Evolutionary conservation across 2,888 invertebrate genomes (phyloP), one percentile per base, ranked within the genome.

Genomic region (Tetragonula carbonaria): DNA sequence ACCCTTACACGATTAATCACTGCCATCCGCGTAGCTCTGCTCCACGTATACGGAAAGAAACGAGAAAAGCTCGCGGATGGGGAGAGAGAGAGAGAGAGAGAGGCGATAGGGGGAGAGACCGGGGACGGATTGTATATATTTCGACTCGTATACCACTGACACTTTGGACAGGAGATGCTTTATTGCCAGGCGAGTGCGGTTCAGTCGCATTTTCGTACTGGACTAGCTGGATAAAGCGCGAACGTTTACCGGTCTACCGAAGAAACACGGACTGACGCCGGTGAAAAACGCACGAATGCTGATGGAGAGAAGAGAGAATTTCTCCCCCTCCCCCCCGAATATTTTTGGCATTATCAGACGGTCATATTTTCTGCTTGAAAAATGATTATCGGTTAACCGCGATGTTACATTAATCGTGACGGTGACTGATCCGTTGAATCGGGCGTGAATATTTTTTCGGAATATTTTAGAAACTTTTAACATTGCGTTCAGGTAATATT

Each of bases 1-100:
- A 85, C 86, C 87, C 84, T 89, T 87, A 84, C 90, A 86, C 91
- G 90, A 91, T 92, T 91, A 92, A 92, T 92, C 91, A 92, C 91
- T 92, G 92, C 89, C 91, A 89, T 87, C 85, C 82, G 55, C 82
- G 82, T 73, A 71, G 85, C 85, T 82, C 78, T 85, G 89, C 65
- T 79, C 80, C 72, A 72, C 80, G 70, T 80, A 45, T 45, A 62
- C 71, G 76, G 78, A 83, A 88, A 86, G 89, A 86, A 88, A 90
- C 82, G 84, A 71, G 87, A 81, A 88, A 87, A 83, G 78, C 80
- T 74, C 78, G 65, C 62, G 72, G n/a, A 66, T 77, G 66, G 74
- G 68, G 84, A 78, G 59, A 53, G 53, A 38, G 80, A 79, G 86
- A 80, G 53, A 68, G 72, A 74, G 65, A 51, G 55, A 28, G 66